Evolutionary conservation across 2,113 vertebrate species (phyloP).

Genomic region (Heterochromis multidens): DNA sequence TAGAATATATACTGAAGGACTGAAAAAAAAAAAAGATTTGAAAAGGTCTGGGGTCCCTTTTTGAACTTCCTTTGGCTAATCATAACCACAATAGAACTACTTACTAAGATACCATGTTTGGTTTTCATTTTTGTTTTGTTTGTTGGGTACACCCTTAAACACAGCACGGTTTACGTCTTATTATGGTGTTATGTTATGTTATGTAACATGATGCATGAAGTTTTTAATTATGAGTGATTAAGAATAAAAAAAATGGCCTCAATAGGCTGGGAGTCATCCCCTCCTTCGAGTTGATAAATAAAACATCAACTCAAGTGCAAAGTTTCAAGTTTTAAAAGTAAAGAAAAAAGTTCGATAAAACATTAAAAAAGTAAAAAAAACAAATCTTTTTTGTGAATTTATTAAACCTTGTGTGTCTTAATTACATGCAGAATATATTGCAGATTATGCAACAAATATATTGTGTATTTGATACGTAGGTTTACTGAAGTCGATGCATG

Average conservation of each 20-base stretch:
- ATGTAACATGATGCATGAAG: fast-evolving
- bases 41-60: too few relatives aligned
- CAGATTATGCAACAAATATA: background rate
- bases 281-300: too few relatives aligned
- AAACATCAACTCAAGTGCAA: too few relatives aligned
- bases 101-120: too few relatives aligned
- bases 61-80: too few relatives aligned
- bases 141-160: too few relatives aligned
- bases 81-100: too few relatives aligned
- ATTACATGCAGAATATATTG: background rate
- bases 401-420: background rate
- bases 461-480: background rate
- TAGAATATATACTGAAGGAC: fast-evolving
- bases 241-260: background rate
- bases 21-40: too few relatives aligned
- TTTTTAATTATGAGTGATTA: background rate
- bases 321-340: background rate
- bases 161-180: background rate
- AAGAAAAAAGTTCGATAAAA: too few relatives aligned
- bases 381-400: fast-evolving
- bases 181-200: background rate
- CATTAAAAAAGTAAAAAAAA: background rate
- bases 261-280: background rate
- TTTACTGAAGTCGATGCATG: background rate
- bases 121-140: too few relatives aligned